These are phyloP conservation scores for Spheniscus mendiculus DNA, from an alignment of 2,113 vertebrate genomes.

Conservation along the genomic window DNA sequence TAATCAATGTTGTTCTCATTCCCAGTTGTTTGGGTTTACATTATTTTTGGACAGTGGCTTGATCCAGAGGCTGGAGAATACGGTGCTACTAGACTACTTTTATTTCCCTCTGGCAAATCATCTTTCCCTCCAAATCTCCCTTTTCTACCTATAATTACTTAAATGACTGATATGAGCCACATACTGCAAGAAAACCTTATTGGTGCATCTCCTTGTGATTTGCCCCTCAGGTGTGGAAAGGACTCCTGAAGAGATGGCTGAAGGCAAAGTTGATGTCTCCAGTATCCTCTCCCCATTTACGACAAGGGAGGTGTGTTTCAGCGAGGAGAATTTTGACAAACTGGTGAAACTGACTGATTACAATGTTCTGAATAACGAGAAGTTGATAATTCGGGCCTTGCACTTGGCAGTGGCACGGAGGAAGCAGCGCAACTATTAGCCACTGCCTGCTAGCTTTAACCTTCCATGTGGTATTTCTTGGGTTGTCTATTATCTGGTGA, in stretches of 20 bases:
- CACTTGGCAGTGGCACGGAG: conserved; percentile 48
- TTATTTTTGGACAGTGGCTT: not conserved
- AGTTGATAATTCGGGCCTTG: conserved; percentile 67
- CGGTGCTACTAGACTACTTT: not conserved
- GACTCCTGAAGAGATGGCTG: conserved; percentile 69
- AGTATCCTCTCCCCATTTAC: conserved; percentile 74
- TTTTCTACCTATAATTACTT: not conserved
- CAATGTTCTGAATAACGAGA: conserved; percentile 78
- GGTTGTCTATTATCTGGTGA: not conserved
- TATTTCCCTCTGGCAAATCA: not conserved
- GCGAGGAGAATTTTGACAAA: conserved; percentile 75
- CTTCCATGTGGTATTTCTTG: not conserved
- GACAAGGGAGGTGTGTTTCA: conserved; percentile 77
- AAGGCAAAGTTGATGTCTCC: conserved; percentile 77
- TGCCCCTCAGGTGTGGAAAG: conserved; percentile 66
- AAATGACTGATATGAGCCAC: not conserved
- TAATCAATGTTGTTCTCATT: not conserved
- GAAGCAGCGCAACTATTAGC: conserved; percentile 22
- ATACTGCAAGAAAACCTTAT: not conserved
- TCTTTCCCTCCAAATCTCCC: not conserved
- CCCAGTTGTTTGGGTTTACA: not conserved
- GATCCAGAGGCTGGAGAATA: not conserved
- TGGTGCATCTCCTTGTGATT: not conserved
- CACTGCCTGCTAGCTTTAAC: not conserved
- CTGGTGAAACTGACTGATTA: conserved; percentile 78